These are phyloP conservation scores for Herpetotheres cachinnans DNA, from an alignment of 2,113 vertebrate species.

Conservation along the genomic window DNA sequence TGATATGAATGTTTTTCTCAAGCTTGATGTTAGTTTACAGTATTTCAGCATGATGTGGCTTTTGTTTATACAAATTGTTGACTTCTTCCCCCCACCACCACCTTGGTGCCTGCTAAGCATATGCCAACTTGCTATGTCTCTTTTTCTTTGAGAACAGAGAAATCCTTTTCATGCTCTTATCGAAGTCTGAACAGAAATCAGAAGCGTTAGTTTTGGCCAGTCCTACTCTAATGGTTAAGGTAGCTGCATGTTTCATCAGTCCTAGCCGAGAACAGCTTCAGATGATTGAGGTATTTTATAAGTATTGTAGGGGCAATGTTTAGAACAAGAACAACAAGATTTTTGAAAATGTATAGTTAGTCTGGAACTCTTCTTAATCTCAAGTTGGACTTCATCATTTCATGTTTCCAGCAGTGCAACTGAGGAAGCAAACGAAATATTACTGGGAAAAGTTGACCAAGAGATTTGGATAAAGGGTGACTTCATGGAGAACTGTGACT, in stretches of 20 bases:
- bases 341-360: neutral
- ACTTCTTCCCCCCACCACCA: neutral
- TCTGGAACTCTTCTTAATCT: neutral
- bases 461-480: neutral
- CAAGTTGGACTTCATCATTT: accelerated
- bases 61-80: neutral
- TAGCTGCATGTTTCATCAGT: neutral
- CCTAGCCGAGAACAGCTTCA: neutral
- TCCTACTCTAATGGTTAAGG: neutral
- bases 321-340: neutral
- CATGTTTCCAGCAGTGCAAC: neutral
- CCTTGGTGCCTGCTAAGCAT: neutral
- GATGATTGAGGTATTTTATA: neutral
- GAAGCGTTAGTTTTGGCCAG: neutral
- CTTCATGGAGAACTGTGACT: neutral
- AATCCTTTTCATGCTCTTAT: neutral
- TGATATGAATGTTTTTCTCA: neutral
- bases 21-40: neutral
- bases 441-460: neutral
- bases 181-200: neutral
- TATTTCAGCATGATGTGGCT: neutral
- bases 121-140: neutral
- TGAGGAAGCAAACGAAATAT: neutral
- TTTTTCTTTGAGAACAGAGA: neutral
- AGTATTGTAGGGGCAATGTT: neutral